phyloP scores from a whole-genome alignment of 2,888 invertebrate genomes.

The Acrobasis consociella region DNA sequence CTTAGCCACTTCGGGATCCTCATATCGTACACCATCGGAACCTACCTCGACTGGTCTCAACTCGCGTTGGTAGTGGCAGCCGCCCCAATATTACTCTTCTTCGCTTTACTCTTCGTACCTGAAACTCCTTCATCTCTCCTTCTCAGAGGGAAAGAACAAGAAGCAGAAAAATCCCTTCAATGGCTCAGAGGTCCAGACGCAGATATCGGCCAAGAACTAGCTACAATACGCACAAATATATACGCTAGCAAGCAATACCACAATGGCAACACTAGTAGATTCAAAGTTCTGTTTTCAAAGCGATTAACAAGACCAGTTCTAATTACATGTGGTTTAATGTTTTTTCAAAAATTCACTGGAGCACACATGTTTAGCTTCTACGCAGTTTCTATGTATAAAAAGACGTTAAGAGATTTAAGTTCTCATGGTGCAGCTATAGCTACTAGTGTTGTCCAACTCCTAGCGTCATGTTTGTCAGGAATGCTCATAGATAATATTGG shows the following conservation, averaged over 20 bases:
- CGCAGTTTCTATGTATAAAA: slow-evolving; percentile 92
- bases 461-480: slow-evolving; percentile 91
- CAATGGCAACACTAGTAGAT: slow-evolving; percentile 58
- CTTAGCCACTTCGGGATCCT: slow-evolving; percentile 92
- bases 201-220: slow-evolving; percentile 89
- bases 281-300: slow-evolving; percentile 67
- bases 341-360: slow-evolving; percentile 93
- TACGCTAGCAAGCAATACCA: slow-evolving; percentile 72
- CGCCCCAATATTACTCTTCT: slow-evolving; percentile 88
- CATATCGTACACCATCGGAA: slow-evolving; percentile 90
- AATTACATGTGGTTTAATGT: slow-evolving; percentile 93
- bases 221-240: slow-evolving; percentile 87
- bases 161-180: slow-evolving; percentile 88
- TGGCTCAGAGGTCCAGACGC: slow-evolving; percentile 91
- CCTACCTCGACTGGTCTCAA: slow-evolving; percentile 91
- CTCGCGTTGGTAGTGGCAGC: slow-evolving; percentile 90
- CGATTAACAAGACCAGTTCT: slow-evolving; percentile 86
- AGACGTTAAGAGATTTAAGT: slow-evolving; percentile 90
- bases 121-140: slow-evolving; percentile 94
- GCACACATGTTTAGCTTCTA: slow-evolving; percentile 93
- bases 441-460: slow-evolving; percentile 90
- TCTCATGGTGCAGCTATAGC: slow-evolving; percentile 92
- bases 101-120: slow-evolving; percentile 89
- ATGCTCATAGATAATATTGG: slow-evolving; percentile 93
- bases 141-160: slow-evolving; percentile 88